Evolutionary conservation across 1,140 invertebrate genomes (phyloP).

Genomic region (Fopius arisanus): DNA sequence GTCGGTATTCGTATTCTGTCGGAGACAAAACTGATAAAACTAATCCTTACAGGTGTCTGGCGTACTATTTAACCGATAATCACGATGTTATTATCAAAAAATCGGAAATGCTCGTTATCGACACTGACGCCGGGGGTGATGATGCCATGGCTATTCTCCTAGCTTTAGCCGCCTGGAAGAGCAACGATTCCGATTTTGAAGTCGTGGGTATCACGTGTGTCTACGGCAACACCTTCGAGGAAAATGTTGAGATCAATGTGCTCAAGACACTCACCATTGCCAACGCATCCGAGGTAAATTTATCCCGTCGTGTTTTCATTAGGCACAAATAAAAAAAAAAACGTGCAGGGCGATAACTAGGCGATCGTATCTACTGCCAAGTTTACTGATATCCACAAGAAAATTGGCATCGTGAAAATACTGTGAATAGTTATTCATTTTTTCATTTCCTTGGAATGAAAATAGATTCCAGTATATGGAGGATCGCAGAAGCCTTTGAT

Average conservation of each 20-base stretch:
- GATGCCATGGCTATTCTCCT: slow-evolving; percentile 67
- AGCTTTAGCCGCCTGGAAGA: slow-evolving; percentile 46
- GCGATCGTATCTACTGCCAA: too few relatives aligned
- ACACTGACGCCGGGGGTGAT: slow-evolving; percentile 68
- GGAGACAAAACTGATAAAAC: background rate
- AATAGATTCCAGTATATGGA: slow-evolving; percentile 64
- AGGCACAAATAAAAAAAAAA: background rate
- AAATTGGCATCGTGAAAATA: too few relatives aligned
- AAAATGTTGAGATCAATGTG: slow-evolving; percentile 69
- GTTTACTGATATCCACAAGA: too few relatives aligned
- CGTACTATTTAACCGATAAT: background rate
- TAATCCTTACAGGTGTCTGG: background rate
- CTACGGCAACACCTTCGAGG: slow-evolving; percentile 69
- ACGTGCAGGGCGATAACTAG: too few relatives aligned
- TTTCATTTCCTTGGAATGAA: background rate
- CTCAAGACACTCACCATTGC: slow-evolving; percentile 66
- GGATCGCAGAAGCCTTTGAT: slow-evolving; percentile 55
- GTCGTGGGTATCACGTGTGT: slow-evolving; percentile 70
- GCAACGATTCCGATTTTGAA: slow-evolving; percentile 49
- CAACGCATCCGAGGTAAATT: slow-evolving; percentile 63
- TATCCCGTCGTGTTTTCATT: background rate
- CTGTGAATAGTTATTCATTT: background rate
- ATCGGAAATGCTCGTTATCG: slow-evolving; percentile 61
- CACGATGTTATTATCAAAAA: background rate
- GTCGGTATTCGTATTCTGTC: background rate